These are phyloP conservation scores for Lepidurus packardi DNA, from an alignment of 1,140 invertebrate genomes.

Conservation along the genomic window DNA sequence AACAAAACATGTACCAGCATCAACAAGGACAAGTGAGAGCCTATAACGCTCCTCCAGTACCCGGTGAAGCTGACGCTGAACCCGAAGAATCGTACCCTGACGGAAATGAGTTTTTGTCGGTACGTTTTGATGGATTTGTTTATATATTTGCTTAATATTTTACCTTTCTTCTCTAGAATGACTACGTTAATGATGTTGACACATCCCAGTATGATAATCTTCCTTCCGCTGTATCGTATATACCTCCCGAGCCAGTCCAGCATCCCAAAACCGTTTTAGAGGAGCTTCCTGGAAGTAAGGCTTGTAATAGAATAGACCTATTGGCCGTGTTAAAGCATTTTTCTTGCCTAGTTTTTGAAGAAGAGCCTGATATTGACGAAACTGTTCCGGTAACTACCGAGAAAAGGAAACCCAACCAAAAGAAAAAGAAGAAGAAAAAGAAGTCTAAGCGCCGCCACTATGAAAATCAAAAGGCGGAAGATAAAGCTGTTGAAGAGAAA, in stretches of 20 bases:
- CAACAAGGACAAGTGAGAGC: slow-evolving; percentile 15
- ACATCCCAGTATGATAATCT: slow-evolving; percentile 37
- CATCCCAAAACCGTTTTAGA: neutral
- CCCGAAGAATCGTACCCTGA: neutral
- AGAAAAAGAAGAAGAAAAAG: slow-evolving; percentile 45
- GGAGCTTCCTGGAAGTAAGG: slow-evolving; percentile 18
- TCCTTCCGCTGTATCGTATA: slow-evolving; percentile 31
- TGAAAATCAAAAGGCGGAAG: slow-evolving; percentile 37
- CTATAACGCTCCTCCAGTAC: neutral
- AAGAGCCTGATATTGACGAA: slow-evolving; percentile 26
- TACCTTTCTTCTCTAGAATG: slow-evolving; percentile 22
- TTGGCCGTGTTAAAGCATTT: slow-evolving; percentile 6
- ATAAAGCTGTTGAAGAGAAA: slow-evolving; percentile 40
- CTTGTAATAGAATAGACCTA: neutral
- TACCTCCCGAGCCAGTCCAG: slow-evolving; percentile 33
- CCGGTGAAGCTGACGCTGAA: neutral
- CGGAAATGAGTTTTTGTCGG: neutral
- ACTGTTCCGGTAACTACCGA: slow-evolving; percentile 36
- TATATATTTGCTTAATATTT: neutral
- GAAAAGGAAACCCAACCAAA: slow-evolving; percentile 40
- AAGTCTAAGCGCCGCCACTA: slow-evolving; percentile 46
- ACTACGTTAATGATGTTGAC: slow-evolving; percentile 36
- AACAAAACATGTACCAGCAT: slow-evolving; percentile 26
- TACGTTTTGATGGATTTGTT: neutral
- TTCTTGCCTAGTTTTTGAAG: slow-evolving; percentile 32